Conservation (phyloP, 1,140 invertebrate genomes). For the Rhizoglyphus robini region DNA sequence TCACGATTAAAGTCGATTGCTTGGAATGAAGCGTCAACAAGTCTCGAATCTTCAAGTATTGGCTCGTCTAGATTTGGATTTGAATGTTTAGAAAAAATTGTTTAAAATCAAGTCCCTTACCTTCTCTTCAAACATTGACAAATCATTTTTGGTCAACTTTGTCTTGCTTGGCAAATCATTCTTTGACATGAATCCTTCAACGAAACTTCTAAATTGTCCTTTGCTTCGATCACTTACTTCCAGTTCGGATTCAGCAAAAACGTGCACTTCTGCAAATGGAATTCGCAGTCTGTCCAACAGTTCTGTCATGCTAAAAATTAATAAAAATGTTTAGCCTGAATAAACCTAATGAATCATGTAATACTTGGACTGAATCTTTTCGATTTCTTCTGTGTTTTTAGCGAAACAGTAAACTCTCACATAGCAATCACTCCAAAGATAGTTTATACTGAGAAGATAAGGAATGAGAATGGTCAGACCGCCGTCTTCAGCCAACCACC, state of each 20-base stretch:
- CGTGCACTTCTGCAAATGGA: conserved; percentile 21
- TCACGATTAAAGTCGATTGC: conserved; percentile 66
- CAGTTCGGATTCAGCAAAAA: conserved; percentile 7
- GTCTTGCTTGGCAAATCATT: neutral
- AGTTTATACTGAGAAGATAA: conserved; percentile 75
- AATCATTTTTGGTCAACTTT: neutral
- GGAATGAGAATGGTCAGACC: conserved; percentile 76
- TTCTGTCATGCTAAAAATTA: conserved; percentile 37
- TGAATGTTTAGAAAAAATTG: conserved; percentile 53
- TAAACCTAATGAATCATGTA: conserved; percentile 33
- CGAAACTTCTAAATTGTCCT: neutral
- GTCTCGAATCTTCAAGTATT: conserved; percentile 69
- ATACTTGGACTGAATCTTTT: conserved; percentile 37
- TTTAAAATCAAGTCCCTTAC: conserved; percentile 5
- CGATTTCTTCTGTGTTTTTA: conserved; percentile 50
- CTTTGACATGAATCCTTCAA: neutral
- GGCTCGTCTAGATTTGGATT: conserved; percentile 62
- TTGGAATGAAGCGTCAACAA: conserved; percentile 64
- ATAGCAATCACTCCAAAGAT: conserved; percentile 70
- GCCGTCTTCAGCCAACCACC: conserved; percentile 50
- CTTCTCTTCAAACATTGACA: neutral
- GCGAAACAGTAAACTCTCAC: conserved; percentile 76
- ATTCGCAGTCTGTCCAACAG: conserved; percentile 33
- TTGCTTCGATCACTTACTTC: neutral
- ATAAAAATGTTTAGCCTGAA: conserved; percentile 40